Percentiles rank a stretch among this genome's conserved stretches.
Conservation (phyloP, 2,797 vertebrate species). For the Pseudomugil gertrudae region DNA sequence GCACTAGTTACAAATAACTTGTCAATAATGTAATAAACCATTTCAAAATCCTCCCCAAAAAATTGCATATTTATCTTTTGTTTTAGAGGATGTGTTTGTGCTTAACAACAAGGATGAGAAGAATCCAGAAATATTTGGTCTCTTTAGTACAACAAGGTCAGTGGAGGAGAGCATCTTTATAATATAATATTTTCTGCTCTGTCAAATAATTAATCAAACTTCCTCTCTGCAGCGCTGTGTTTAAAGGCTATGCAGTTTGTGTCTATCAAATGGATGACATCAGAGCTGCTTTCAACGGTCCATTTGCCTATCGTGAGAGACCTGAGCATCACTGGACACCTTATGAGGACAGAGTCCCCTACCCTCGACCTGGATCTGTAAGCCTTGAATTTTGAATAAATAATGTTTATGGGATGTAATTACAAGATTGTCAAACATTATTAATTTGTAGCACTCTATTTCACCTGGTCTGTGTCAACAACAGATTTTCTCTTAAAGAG, state of each 20-base stretch:
- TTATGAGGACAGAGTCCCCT: slow-evolving; percentile 93
- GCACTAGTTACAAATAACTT: not conserved
- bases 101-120: slow-evolving; percentile 90
- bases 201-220: not conserved
- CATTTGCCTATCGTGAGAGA: slow-evolving; percentile 91
- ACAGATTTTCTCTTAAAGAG: slow-evolving; percentile 25
- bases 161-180: not conserved
- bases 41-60: not conserved
- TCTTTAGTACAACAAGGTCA: slow-evolving; percentile 97
- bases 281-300: slow-evolving; percentile 93
- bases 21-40: not conserved
- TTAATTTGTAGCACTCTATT: slow-evolving; percentile 36
- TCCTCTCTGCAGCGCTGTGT: slow-evolving; percentile 79
- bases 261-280: slow-evolving; percentile 95
- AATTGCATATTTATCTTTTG: slow-evolving; percentile 7
- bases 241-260: slow-evolving; percentile 95
- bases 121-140: slow-evolving; percentile 95
- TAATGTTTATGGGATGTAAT: slow-evolving; percentile 22
- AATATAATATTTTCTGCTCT: not conserved
- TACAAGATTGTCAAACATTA: slow-evolving; percentile 21
- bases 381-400: slow-evolving; percentile 65
- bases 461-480: slow-evolving; percentile 18
- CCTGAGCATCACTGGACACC: slow-evolving; percentile 94
- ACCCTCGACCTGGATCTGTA: slow-evolving; percentile 95
- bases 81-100: slow-evolving; percentile 93